Conservation (phyloP, 2,113 vertebrate species). For the Gulo gulo region DNA sequence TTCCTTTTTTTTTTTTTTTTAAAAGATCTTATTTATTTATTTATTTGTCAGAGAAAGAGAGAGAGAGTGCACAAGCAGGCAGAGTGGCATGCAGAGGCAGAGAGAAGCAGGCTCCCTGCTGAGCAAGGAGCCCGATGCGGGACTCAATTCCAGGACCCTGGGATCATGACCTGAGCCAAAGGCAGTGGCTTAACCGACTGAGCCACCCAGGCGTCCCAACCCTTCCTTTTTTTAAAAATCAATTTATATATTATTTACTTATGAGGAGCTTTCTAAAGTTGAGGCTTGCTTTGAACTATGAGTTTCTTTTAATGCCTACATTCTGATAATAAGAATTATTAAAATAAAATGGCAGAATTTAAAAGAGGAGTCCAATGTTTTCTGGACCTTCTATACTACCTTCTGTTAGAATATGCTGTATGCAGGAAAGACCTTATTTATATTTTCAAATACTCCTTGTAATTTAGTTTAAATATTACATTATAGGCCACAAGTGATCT, state of each 20-base stretch:
- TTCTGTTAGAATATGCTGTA: not conserved
- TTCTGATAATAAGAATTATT: not conserved
- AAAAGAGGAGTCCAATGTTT: not conserved
- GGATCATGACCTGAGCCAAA: no score
- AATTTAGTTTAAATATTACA: slow-evolving; percentile 7
- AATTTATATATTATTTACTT: not conserved
- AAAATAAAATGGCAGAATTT: slow-evolving; percentile 43
- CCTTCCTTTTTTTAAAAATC: not conserved
- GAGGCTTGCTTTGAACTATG: not conserved
- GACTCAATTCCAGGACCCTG: no score
- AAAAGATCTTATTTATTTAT: no score
- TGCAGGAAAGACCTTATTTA: not conserved
- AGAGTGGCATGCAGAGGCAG: no score
- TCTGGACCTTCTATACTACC: not conserved
- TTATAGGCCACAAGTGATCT: slow-evolving; percentile 93
- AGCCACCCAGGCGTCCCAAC: no score
- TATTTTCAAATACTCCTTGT: not conserved
- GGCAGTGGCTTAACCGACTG: no score
- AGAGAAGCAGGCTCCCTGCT: no score
- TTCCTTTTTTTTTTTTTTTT: not conserved
- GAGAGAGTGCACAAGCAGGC: no score
- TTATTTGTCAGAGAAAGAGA: no score
- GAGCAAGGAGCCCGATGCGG: no score
- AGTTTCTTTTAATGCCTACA: not conserved
- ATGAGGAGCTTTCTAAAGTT: not conserved